Base-by-base conservation (phyloP, 2,113 vertebrate species). In the Eptesicus fuscus region DNA sequence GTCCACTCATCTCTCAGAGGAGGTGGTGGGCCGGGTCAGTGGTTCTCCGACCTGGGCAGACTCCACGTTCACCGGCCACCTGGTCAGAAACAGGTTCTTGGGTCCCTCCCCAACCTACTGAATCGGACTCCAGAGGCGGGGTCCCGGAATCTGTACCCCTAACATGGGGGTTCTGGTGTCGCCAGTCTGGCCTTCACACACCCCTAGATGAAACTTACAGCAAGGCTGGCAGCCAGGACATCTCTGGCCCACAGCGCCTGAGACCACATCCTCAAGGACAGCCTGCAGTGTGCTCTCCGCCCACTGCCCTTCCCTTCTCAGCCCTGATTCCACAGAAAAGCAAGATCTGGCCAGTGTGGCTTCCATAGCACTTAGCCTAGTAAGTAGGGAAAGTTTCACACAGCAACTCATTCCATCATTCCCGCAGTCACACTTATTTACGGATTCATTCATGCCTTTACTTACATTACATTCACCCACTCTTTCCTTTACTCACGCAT, bases 331-430 rank as follows among this genome's bases (percentile, higher is more conserved):
- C 32, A 22, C 23, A 4, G 5, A 8, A 63, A 56, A 40, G 49
- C 1, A 10, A 4, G 13, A 1, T 70, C 69, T 63, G 14, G 40
- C 17, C 30, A 56, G 0, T 22, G 44, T 44, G 10, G 1, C 1
- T 56, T 78, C 25, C 44, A 14, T 3, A 79, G 8, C 37, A 25
- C 7, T 70, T 32, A 35, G 16, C 2, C 5, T 11, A 17, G n/a
- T 69, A 74, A 49, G 80, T 35, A 74, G 32, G 4, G 25, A 65
- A 73, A 42, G 9, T 30, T 71, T 67, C 51, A 30, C 35, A 49
- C 37, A 59, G 10, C 22, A 44, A 40, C 25, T 65, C 12, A 65
- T 40, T 42, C 12, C 4, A 42, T 17, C 4, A 30, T 13, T 0
- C n/a, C 16, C 7, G 59, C 78, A 42, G 40, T 80, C n/a, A 35